phyloP scores from a whole-genome alignment of 2,113 vertebrate genomes.

The Chiloscyllium plagiosum region DNA sequence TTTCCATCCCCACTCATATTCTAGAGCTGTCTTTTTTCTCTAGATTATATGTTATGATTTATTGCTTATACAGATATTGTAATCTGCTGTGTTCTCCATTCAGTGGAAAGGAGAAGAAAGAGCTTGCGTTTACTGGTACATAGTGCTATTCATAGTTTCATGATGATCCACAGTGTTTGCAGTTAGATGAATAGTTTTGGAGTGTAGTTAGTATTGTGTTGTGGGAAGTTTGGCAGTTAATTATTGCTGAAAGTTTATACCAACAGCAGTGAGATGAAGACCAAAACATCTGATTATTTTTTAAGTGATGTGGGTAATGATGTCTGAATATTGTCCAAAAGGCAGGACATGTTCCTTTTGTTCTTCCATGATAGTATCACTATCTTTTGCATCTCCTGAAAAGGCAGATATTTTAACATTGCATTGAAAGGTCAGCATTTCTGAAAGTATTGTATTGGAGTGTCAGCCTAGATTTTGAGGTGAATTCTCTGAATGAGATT shows the following conservation, averaged over 20 bases:
- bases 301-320: background rate
- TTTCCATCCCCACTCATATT: background rate
- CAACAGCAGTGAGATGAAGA: background rate
- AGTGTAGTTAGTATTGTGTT: too few relatives aligned
- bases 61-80: background rate
- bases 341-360: background rate
- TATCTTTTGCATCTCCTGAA: background rate
- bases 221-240: background rate
- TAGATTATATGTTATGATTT: background rate
- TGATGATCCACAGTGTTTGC: background rate
- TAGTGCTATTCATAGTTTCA: background rate
- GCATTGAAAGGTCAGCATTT: background rate
- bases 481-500: background rate
- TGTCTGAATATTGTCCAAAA: background rate
- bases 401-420: background rate
- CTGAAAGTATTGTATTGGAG: background rate
- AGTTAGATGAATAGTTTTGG: background rate
- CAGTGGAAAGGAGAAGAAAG: background rate
- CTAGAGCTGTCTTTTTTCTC: background rate
- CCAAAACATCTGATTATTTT: background rate
- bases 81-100: background rate
- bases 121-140: background rate
- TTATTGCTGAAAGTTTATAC: background rate
- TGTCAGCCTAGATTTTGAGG: background rate
- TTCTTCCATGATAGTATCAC: background rate